These are phyloP conservation scores for Zaprionus kolodkinae DNA, from an alignment of 1,140 invertebrate species.

Conservation along the genomic window DNA sequence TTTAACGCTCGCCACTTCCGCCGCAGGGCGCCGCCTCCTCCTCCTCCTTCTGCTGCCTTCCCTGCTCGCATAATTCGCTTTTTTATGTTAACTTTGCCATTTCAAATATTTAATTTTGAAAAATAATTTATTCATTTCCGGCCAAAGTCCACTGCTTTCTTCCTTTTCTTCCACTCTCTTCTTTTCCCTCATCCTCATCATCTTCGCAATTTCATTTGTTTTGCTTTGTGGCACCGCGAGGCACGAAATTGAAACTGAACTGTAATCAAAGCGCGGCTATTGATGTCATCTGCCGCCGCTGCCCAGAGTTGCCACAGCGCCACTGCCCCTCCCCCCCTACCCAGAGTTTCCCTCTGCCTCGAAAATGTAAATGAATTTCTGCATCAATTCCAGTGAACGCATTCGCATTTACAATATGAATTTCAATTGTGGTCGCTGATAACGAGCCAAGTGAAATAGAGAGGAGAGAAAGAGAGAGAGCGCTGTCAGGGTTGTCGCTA, in stretches of 20 bases:
- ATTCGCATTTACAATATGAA: constrained; percentile 68
- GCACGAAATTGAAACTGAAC: constrained; percentile 67
- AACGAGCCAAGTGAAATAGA: constrained; percentile 17
- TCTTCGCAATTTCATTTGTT: constrained; percentile 60
- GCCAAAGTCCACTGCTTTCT: constrained; percentile 30
- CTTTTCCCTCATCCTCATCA: constrained; percentile 20
- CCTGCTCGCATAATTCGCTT: constrained; percentile 71
- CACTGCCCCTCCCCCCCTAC: not conserved
- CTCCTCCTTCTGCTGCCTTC: not conserved
- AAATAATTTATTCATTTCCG: constrained; percentile 81
- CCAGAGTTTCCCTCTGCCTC: not conserved
- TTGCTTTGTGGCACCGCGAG: constrained; percentile 53
- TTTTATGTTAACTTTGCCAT: constrained; percentile 77
- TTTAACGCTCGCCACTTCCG: constrained; percentile 76
- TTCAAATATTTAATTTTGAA: constrained; percentile 80
- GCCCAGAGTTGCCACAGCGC: not conserved
- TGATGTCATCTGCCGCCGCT: constrained; percentile 58
- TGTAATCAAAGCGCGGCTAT: constrained; percentile 75
- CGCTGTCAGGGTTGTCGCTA: not conserved
- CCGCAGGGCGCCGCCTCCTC: constrained; percentile 32
- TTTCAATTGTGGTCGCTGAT: constrained; percentile 49
- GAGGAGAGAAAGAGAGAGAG: not conserved
- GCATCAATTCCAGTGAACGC: constrained; percentile 57
- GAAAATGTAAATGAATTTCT: constrained; percentile 74
- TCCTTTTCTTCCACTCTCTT: not conserved